A percentile compares a stretch with the other conserved stretches of the same genome.
Evolutionary conservation across 2,113 vertebrate genomes (phyloP).

Genomic region (Sprattus sprattus): DNA sequence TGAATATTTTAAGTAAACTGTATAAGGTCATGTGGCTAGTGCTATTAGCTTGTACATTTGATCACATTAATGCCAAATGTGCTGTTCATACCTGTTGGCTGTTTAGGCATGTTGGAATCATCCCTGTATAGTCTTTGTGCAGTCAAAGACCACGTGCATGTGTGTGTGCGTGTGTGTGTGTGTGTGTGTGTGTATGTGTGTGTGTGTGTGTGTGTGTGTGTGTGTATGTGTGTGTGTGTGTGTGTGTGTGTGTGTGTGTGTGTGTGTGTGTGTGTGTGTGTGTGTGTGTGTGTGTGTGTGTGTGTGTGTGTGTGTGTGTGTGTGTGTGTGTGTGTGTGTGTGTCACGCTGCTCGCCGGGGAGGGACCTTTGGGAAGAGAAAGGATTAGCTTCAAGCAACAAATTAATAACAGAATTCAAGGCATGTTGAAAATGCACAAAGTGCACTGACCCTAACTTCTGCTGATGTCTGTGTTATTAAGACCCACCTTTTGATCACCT

Average conservation of each 20-base stretch:
- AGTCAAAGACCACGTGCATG: background rate
- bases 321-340: too few species aligned
- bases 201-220: too few species aligned
- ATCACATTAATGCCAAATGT: background rate
- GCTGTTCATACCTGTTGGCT: background rate
- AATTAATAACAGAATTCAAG: background rate
- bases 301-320: too few species aligned
- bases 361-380: background rate
- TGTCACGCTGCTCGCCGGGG: background rate
- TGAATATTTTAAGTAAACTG: background rate
- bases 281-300: too few species aligned
- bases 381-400: constrained; percentile 12
- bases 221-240: too few species aligned
- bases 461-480: background rate
- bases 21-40: background rate
- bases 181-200: too few species aligned
- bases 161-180: too few species aligned
- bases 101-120: background rate
- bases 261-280: too few species aligned
- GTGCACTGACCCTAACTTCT: background rate
- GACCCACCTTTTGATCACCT: too few species aligned
- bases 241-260: too few species aligned
- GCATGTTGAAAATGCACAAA: background rate
- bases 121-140: background rate
- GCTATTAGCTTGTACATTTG: background rate